These are phyloP conservation scores for Ceyx cyanopectus DNA, from an alignment of 2,113 vertebrate species.

Conservation along the genomic window DNA sequence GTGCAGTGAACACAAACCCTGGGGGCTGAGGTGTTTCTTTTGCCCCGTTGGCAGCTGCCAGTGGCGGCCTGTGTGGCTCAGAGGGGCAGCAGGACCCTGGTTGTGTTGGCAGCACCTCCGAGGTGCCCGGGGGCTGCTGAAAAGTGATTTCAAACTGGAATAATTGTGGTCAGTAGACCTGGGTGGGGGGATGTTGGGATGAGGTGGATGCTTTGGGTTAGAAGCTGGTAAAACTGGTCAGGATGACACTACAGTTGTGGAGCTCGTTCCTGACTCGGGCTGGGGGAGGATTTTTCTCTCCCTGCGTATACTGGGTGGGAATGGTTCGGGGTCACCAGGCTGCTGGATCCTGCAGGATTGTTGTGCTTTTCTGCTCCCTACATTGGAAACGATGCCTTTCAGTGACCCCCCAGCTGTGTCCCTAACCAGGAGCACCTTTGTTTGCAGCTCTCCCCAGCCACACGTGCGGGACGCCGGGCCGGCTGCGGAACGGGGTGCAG, in stretches of 20 bases:
- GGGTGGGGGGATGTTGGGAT: fast-evolving
- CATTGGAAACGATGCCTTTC: fast-evolving
- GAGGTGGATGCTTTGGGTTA: background rate
- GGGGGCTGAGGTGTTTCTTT: background rate
- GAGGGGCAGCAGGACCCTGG: background rate
- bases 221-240: background rate
- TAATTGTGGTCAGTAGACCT: fast-evolving
- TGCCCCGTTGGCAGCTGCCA: background rate
- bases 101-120: too few relatives aligned
- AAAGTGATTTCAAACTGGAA: background rate
- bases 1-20: background rate
- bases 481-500: conserved; percentile 91
- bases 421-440: background rate
- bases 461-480: conserved; percentile 94
- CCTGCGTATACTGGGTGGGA: fast-evolving
- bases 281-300: background rate
- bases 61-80: background rate
- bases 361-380: background rate
- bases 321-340: too few relatives aligned
- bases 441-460: conserved; percentile 93
- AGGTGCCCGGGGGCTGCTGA: background rate
- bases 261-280: background rate
- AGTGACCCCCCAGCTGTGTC: background rate
- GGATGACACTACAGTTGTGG: background rate
- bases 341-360: background rate